Percentiles rank a stretch among this genome's conserved stretches.
Conservation (phyloP, 2,888 invertebrate genomes). For the Tiphia femorata region DNA sequence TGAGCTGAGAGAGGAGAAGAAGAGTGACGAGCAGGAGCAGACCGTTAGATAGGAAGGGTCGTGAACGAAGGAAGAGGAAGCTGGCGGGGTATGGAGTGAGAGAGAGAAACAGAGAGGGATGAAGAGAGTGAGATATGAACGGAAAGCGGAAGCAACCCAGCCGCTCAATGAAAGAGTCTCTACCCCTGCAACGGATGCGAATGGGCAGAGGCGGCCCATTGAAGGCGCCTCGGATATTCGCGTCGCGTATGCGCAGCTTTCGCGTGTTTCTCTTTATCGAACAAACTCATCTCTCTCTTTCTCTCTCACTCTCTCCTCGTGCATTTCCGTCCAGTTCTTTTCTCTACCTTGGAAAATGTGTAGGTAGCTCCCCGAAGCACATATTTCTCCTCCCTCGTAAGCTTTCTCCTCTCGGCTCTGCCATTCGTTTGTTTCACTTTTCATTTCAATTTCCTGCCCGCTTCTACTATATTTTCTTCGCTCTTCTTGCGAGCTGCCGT, state of each 20-base stretch:
- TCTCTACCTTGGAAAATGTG: too few relatives aligned
- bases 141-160: slow-evolving; percentile 57
- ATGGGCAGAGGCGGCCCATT: slow-evolving; percentile 62
- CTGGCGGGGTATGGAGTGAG: not conserved
- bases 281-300: slow-evolving; percentile 24
- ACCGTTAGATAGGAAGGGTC: not conserved
- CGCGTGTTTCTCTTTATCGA: slow-evolving; percentile 42
- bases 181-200: slow-evolving; percentile 56
- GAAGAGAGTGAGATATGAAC: slow-evolving; percentile 54
- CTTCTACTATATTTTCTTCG: too few relatives aligned
- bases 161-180: slow-evolving; percentile 63
- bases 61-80: not conserved
- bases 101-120: slow-evolving; percentile 12
- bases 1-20: slow-evolving; percentile 14
- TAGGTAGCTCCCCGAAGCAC: too few relatives aligned
- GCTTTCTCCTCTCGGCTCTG: too few relatives aligned
- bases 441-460: too few relatives aligned
- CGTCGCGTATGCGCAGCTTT: slow-evolving; percentile 53
- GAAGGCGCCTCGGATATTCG: slow-evolving; percentile 49
- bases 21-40: not conserved
- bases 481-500: too few relatives aligned
- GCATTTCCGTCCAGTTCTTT: too few relatives aligned
- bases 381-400: too few relatives aligned
- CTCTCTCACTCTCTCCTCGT: slow-evolving; percentile 2
- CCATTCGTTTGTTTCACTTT: too few relatives aligned